These are phyloP conservation scores for Anseranas semipalmata DNA, from an alignment of 2,113 vertebrate genomes.

Conservation along the genomic window DNA sequence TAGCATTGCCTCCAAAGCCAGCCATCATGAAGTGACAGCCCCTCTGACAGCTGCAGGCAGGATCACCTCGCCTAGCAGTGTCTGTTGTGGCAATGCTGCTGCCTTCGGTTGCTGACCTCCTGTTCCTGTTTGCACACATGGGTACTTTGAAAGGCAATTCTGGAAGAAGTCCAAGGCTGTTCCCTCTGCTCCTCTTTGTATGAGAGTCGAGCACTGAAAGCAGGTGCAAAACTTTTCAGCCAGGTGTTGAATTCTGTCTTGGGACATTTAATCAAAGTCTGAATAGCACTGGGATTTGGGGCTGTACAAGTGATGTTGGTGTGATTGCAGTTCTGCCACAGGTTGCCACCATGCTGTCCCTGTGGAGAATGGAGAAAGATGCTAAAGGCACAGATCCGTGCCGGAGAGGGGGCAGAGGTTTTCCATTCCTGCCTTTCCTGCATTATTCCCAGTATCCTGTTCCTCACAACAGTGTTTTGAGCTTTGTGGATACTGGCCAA, in stretches of 20 bases:
- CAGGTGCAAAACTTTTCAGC: conserved; percentile 16
- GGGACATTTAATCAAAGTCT: conserved; percentile 5
- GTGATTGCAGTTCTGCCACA: neutral
- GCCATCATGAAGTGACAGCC: neutral
- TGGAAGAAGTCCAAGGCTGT: neutral
- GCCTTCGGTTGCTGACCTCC: neutral
- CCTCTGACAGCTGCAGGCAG: neutral
- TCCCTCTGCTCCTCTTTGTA: neutral
- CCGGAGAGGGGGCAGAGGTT: neutral
- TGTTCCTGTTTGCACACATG: neutral
- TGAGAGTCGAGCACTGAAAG: neutral
- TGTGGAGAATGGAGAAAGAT: neutral
- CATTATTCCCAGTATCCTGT: neutral
- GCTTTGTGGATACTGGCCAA: neutral
- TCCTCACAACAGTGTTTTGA: neutral
- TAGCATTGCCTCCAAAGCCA: neutral
- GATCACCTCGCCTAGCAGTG: neutral
- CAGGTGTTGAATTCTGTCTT: conserved; percentile 17
- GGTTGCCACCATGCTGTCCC: neutral
- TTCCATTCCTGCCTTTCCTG: neutral
- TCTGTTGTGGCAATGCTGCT: neutral
- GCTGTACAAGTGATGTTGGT: accelerated
- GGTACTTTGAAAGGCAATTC: neutral
- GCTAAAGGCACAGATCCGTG: accelerated
- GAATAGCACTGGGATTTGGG: neutral